Evolutionary conservation across 2,888 invertebrate species (phyloP).

Genomic region (Drosophila infuscata): DNA sequence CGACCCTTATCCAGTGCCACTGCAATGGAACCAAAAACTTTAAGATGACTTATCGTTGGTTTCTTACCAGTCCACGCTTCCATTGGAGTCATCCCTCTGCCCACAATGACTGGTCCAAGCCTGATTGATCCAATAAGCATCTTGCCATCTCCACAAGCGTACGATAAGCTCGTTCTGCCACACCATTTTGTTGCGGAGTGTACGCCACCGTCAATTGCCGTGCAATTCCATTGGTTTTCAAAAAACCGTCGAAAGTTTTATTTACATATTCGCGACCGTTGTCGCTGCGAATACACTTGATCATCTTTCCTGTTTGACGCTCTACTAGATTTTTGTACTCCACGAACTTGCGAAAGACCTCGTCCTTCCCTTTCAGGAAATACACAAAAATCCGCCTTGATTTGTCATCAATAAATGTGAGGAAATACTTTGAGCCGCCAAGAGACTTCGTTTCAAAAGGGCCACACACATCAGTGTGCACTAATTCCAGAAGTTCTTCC

Average conservation of each 20-base stretch:
- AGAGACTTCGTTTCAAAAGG: neutral
- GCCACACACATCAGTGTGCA: neutral
- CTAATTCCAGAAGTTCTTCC: neutral
- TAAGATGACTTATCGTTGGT: no score
- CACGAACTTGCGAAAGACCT: neutral
- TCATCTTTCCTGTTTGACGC: neutral
- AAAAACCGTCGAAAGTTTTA: neutral
- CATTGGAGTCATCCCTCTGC: no score
- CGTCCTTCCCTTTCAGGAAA: neutral
- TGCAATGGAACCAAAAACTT: no score
- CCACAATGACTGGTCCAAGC: no score
- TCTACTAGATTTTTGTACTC: no score
- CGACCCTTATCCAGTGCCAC: no score
- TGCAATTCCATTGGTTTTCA: neutral
- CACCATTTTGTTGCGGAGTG: neutral
- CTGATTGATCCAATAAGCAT: no score
- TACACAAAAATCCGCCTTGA: neutral
- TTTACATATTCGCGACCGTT: neutral
- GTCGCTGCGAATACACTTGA: neutral
- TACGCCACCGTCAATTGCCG: neutral
- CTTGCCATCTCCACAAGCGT: no score
- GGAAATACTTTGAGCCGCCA: neutral
- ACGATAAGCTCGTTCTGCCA: neutral
- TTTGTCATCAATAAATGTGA: conserved; percentile 1
- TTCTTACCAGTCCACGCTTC: no score